Conservation (phyloP, 1,140 invertebrate genomes). For the Brachionus manjavacas region DNA sequence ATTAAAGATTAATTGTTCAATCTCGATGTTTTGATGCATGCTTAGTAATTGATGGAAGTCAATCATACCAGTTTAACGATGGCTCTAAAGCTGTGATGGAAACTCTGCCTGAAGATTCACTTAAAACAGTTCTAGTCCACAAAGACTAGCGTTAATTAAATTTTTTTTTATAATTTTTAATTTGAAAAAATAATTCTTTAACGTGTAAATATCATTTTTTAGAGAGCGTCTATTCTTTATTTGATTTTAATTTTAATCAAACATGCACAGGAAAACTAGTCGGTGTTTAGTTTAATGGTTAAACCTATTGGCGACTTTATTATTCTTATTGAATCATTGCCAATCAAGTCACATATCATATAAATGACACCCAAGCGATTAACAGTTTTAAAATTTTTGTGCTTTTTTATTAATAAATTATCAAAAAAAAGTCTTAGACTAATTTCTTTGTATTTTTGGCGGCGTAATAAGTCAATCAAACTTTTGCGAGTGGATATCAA, state of each 20-base stretch:
- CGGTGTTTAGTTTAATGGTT: background rate
- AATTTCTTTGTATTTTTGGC: slow-evolving; percentile 22
- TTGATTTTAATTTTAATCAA: background rate
- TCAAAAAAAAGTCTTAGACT: slow-evolving; percentile 21
- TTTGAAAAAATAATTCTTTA: background rate
- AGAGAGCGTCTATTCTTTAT: background rate
- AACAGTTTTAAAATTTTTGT: slow-evolving; percentile 28
- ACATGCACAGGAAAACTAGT: background rate
- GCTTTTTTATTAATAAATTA: slow-evolving; percentile 27
- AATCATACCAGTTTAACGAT: slow-evolving; percentile 88
- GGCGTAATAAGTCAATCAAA: background rate
- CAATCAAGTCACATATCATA: slow-evolving; percentile 4
- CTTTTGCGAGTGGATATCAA: background rate
- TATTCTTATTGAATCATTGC: background rate
- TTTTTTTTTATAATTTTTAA: slow-evolving; percentile 6
- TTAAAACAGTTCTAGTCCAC: slow-evolving; percentile 68
- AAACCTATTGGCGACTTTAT: background rate
- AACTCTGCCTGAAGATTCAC: slow-evolving; percentile 75
- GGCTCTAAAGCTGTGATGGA: slow-evolving; percentile 79
- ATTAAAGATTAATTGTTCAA: slow-evolving; percentile 66
- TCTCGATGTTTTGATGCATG: slow-evolving; percentile 89
- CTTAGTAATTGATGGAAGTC: slow-evolving; percentile 90
- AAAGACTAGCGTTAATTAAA: slow-evolving; percentile 3
- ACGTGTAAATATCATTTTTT: background rate
- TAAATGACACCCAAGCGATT: background rate